Base-by-base conservation (phyloP, 2,888 invertebrate species). In the Adelphocoris suturalis region DNA sequence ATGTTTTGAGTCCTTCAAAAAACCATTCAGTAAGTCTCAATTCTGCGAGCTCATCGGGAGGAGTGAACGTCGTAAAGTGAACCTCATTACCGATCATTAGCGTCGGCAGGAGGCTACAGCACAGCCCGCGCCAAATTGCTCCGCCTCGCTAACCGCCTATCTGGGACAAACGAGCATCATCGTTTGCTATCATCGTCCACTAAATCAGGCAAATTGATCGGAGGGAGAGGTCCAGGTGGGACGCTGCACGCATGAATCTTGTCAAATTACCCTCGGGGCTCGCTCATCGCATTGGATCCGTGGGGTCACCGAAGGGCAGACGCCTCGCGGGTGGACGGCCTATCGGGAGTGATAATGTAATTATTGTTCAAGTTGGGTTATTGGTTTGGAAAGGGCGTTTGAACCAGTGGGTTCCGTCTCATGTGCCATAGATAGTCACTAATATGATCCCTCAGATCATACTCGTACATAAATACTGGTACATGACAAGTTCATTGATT, bases 141-240 rank as follows among this genome's bases (percentile, higher is more conserved):
- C 68, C n/a, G 68, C 68, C 19, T n/a, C 68, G 68, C 68, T 68
- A 68, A 68, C 68, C 11, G 68, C 68, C 68, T 5, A 68, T 23
- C 68, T 23, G 68, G 68, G 68, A 68, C 68, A 68, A 68, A 68
- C 68, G 68, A 68, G 68, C 68, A 23, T 19, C 68, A 68, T 68
- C 68, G 68, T 68, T 68, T 68, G 68, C 68, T 27, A 68, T 68
- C 68, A 68, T 68, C 68, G 68, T 68, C 23, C 68, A 7, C 68
- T 68, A 68, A 68, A 68, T 68, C 68, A 68, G 68, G 19, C 68
- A 68, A 68, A 68, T 68, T 68, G 68, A 68, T 68, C 68, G 68
- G 23, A 5, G 68, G 68, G 68, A 68, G 19, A 61, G 23, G 68
- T 23, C 68, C 68, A 68, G 68, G 68, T 68, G 68, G 68, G 68